Base-by-base conservation (phyloP, 2,113 vertebrate species). In the Delphinapterus leucas region DNA sequence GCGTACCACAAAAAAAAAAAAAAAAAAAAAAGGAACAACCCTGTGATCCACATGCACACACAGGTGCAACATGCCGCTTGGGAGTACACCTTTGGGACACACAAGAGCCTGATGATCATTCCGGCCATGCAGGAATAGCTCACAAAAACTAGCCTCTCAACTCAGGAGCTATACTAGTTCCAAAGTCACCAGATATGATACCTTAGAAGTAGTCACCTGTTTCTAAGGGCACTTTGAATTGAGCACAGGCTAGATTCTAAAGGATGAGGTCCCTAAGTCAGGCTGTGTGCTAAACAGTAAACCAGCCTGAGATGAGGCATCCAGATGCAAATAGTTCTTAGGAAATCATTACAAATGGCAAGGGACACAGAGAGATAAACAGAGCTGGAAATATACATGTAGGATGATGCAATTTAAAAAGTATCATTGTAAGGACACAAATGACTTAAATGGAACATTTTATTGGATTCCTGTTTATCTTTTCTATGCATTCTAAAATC, bases 51-150 rank as follows among this genome's bases (percentile, higher is more conserved):
- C 67, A 17, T 0, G 28, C 38, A 28, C 1, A 0, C 23, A 33
- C 8, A 53, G 38, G 15, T 0, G 25, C n/a, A 14, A 38, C 6
- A 3, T 21, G 44, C 21, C 73, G 1, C n/a, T 1, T 1, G 15
- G 79, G 58, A 77, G 61, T 17, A 53, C 73, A 38, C 2, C 4
- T 47, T 1, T 18, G 5, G 18, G 28, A 31, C 41, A 38, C 49
- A 28, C 0, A 1, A 4, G 2, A 21, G 18, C 26, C 53, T 7
- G 63, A 61, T 28, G 44, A 49, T n/a, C 65, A 5, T 13, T 49
- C 36, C 15, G 11, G 53, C 26, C 7, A 2, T 0, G 0, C 0
- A 8, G 13, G 36, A 68, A 21, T 0, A 0, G 25, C 17, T 81
- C 67, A 20, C 8, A 61, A 8, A 74, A 79, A 26, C 79, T 23